A percentile compares a stretch with the other conserved stretches of the same genome.
These are phyloP conservation scores for Charaxes varanes DNA, from an alignment of 1,140 invertebrate species.

Conservation along the genomic window DNA sequence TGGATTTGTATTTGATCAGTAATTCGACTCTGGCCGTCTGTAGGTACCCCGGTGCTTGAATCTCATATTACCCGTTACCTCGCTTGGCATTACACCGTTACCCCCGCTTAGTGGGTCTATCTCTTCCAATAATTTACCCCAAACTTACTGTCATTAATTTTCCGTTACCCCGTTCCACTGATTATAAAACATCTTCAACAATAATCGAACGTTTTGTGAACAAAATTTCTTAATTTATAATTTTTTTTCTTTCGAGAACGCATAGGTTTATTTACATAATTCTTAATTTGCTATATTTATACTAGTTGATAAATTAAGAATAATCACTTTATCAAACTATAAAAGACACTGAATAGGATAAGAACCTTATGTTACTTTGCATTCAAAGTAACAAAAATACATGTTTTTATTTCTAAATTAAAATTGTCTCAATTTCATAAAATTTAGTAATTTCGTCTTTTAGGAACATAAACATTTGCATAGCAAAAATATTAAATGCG, in stretches of 20 bases:
- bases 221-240: too few relatives aligned
- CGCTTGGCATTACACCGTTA: conserved; percentile 15
- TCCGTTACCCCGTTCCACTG: conserved; percentile 7
- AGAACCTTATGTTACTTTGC: too few relatives aligned
- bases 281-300: too few relatives aligned
- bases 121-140: conserved; percentile 10
- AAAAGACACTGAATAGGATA: too few relatives aligned
- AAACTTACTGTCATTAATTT: conserved; percentile 12
- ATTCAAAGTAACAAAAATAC: too few relatives aligned
- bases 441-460: too few relatives aligned
- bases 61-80: conserved; percentile 16
- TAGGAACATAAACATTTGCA: not conserved
- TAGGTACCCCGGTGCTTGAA: conserved; percentile 28
- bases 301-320: too few relatives aligned
- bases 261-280: not conserved
- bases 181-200: not conserved
- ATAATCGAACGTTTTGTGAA: conserved; percentile 8
- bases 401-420: too few relatives aligned
- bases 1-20: conserved; percentile 1
- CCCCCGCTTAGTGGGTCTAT: conserved; percentile 13
- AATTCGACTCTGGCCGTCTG: conserved; percentile 6
- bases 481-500: not conserved
- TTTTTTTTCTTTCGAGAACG: too few relatives aligned
- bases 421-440: too few relatives aligned
- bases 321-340: too few relatives aligned